Base-by-base conservation (phyloP, 1,140 invertebrate genomes). In the Subanguina moxae region DNA sequence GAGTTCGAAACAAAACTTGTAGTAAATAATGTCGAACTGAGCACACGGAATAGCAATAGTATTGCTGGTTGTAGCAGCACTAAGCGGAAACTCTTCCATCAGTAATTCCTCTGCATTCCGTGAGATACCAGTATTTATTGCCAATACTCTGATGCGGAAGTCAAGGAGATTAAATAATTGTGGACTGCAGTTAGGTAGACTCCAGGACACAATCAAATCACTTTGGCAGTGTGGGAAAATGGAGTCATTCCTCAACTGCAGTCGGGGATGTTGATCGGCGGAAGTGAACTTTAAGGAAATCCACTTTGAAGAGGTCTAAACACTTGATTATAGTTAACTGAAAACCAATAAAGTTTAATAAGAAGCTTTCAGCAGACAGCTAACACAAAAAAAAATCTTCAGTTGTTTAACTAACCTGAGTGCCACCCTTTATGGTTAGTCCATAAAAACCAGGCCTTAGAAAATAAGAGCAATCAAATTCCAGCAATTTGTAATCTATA, bases 11-110 rank as follows among this genome's bases (percentile, higher is more conserved):
- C 68, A 70, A 28, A 70, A 70, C 27, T 72, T 38, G 23, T 71
- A 71, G 38, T 75, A 46, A 28, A 70, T 72, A 25, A 70, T 70
- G 19, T 70, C 68, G 27, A 70, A 70, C 21, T 70, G 71, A 7
- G 57, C 48, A 45, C 68, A 70, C 0, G 68, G 71, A 38, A 70
- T 70, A n/a, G 65, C 32, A 5, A 70, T n/a, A n/a, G 61, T 68
- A 67, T 30, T 68, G n/a, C 23, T 1, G 30, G 9, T 59, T 72
- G 30, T 17, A 72, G 59, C 15, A 69, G 45, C 1, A 32, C 19
- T 21, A 5, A 71, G 28, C 19, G 58, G 58, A 30, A 61, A 61
- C 17, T 61, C 58, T 61, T 61, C 58, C 28, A 61, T 30, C n/a
- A 21, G 38, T 19, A 15, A 21, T 27, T 27, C n/a, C 17, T 61